Conservation (phyloP, 2,888 invertebrate species). For the Tiliacea aurago region DNA sequence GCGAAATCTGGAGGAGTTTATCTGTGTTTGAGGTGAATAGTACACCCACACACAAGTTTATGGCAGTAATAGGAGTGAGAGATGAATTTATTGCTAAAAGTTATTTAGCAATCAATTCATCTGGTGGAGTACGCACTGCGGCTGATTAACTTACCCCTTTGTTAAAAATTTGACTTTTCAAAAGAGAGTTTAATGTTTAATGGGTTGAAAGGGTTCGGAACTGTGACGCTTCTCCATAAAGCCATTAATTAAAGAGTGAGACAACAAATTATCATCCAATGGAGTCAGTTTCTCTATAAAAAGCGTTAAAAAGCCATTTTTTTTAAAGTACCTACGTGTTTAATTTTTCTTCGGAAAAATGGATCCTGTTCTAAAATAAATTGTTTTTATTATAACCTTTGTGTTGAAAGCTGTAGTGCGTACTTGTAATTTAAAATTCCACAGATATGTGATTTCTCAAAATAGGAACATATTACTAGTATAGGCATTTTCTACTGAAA, state of each 20-base stretch:
- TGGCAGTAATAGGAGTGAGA: not conserved
- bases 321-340: not conserved
- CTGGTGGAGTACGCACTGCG: not conserved
- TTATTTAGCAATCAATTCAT: too few relatives aligned
- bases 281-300: not conserved
- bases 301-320: too few relatives aligned
- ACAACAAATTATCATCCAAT: not conserved
- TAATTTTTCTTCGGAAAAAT: not conserved
- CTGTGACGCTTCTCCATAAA: not conserved
- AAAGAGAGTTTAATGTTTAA: not conserved
- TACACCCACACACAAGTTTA: not conserved
- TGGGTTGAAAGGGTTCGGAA: not conserved
- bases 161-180: not conserved
- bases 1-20: not conserved
- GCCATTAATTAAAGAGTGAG: not conserved
- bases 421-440: not conserved
- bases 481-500: conserved; percentile 32
- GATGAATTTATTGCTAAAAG: not conserved
- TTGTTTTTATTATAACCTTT: not conserved
- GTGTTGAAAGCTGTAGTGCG: not conserved
- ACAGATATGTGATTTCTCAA: conserved; percentile 25
- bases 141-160: not conserved
- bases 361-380: not conserved
- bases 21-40: not conserved
- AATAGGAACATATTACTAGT: not conserved